Conservation (phyloP, 2,113 vertebrate genomes). For the Propithecus coquereli region DNA sequence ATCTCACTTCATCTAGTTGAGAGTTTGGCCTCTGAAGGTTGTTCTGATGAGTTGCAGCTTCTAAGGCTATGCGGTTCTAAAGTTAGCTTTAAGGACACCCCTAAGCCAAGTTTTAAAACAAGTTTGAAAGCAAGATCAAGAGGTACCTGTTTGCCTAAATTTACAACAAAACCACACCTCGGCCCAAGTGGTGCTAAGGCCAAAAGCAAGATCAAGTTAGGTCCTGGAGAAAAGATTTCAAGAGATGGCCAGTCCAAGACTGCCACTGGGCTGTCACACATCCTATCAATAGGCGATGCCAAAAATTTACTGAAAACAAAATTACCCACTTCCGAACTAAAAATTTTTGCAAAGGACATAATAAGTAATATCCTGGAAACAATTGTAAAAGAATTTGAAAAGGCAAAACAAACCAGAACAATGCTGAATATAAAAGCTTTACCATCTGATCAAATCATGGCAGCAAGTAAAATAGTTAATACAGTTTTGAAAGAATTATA, state of each 20-base stretch:
- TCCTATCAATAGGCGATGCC: background rate
- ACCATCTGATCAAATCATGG: conserved; percentile 36
- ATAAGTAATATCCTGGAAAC: conserved; percentile 54
- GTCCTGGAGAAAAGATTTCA: background rate
- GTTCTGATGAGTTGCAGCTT: background rate
- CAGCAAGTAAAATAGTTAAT: conserved; percentile 51
- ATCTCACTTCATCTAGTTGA: conserved; percentile 30
- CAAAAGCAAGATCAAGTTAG: conserved; percentile 55
- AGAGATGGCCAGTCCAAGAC: background rate
- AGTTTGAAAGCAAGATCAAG: conserved; percentile 60
- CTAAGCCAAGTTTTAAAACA: conserved; percentile 40
- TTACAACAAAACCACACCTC: conserved; percentile 20
- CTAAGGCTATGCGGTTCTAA: background rate
- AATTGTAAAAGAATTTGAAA: conserved; percentile 50
- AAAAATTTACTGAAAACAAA: conserved; percentile 22
- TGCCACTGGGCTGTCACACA: background rate
- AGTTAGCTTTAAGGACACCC: background rate
- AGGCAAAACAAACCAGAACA: background rate
- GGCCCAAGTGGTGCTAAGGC: background rate
- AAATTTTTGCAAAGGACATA: conserved; percentile 46
- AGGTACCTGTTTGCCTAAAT: conserved; percentile 49
- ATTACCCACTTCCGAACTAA: conserved; percentile 45
- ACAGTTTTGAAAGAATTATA: conserved; percentile 59
- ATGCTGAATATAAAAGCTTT: background rate
- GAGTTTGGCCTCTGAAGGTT: background rate